Percentiles rank a stretch among this genome's conserved stretches.
Evolutionary conservation across 1,140 invertebrate species (phyloP).

Genomic region (Drosophila elegans): DNA sequence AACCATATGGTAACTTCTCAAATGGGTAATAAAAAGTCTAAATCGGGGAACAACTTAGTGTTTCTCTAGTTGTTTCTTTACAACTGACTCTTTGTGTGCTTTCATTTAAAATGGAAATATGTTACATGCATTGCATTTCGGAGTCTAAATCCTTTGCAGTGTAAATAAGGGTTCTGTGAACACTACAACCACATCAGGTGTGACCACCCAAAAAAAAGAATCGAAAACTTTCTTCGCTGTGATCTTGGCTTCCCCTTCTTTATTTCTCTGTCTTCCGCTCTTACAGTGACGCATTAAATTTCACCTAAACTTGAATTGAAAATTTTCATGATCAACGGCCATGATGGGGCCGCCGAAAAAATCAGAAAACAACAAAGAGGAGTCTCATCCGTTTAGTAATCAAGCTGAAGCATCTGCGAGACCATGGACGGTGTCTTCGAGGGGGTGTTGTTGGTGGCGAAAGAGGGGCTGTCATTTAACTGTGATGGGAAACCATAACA

Average conservation of each 20-base stretch:
- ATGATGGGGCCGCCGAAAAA: slow-evolving; percentile 49
- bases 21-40: neutral
- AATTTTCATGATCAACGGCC: slow-evolving; percentile 82
- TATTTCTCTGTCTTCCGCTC: neutral
- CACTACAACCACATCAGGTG: neutral
- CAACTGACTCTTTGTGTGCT: too few species aligned
- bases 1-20: neutral
- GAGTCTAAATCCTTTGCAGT: too few species aligned
- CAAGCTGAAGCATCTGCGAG: slow-evolving; percentile 37
- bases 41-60: neutral
- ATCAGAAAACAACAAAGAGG: slow-evolving; percentile 14
- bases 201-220: neutral
- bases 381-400: slow-evolving; percentile 44
- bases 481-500: slow-evolving; percentile 46
- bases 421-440: neutral
- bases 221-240: slow-evolving; percentile 7
- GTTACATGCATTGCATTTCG: too few species aligned
- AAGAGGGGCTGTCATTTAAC: slow-evolving; percentile 42
- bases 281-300: slow-evolving; percentile 66
- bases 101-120: too few species aligned
- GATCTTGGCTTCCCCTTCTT: slow-evolving; percentile 2
- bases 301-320: slow-evolving; percentile 84
- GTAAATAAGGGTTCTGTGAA: neutral
- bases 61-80: too few species aligned
- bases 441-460: too few species aligned